Percentiles rank a stretch among this genome's conserved stretches.
phyloP scores from a whole-genome alignment of 2,113 vertebrate genomes.

The Ceyx melanurus region DNA sequence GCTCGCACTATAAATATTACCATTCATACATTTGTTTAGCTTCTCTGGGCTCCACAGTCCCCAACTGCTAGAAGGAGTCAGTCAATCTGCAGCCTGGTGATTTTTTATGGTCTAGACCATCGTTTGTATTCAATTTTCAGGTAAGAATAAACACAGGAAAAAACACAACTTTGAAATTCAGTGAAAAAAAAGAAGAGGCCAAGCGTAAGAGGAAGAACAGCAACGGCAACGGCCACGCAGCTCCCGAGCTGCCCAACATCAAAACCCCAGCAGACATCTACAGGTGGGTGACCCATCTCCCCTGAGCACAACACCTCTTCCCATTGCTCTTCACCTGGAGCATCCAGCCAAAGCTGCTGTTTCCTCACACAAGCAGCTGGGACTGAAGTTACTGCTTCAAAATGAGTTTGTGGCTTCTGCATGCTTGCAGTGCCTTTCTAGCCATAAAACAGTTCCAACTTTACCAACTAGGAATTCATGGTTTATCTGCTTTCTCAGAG shows the following conservation, averaged over 20 bases:
- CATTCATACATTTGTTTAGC: not conserved
- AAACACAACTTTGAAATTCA: conserved; percentile 96
- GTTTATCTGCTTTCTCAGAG: not conserved
- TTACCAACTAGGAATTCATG: not conserved
- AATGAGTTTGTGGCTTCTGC: not conserved
- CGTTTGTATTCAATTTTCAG: conserved; percentile 74
- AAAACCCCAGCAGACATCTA: conserved; percentile 92
- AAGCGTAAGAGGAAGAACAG: conserved; percentile 91
- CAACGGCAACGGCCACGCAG: conserved; percentile 77
- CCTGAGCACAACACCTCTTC: not conserved
- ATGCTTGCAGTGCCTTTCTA: not conserved
- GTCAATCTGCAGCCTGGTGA: not conserved
- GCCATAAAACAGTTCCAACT: not conserved
- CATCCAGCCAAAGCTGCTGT: not conserved
- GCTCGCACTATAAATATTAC: not conserved
- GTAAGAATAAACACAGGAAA: conserved; percentile 97
- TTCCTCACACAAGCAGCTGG: conserved; percentile 11
- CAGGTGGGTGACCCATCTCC: conserved; percentile 74
- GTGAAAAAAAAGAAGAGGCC: conserved; percentile 92
- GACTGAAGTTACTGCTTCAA: not conserved
- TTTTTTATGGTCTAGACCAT: conserved; percentile 30
- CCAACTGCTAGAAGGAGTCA: not conserved
- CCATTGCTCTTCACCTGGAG: not conserved
- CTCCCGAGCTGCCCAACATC: conserved; percentile 85
- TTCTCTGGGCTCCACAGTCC: not conserved